Evolutionary conservation across 2,888 invertebrate species (phyloP), one percentile per base, ranked within the genome.

Genomic region (Rotaria magnacalcarata): DNA sequence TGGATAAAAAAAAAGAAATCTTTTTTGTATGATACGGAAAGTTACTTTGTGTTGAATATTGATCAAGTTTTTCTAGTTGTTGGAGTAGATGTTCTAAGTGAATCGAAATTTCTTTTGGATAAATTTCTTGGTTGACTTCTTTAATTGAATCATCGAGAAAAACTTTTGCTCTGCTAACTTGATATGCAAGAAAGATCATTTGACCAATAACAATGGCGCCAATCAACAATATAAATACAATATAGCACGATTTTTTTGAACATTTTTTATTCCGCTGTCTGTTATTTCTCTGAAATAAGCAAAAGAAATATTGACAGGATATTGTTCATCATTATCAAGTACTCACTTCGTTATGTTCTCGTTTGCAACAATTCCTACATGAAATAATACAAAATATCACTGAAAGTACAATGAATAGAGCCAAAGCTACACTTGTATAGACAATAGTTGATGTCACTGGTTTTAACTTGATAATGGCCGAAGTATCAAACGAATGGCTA

Each of bases 101-200:
- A 6, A 80, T 24, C 5, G 47, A 21, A 47, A 80, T n/a, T 43
- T 80, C 80, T 47, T 80, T 80, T 47, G 80, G 80, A 80, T 80
- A 80, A 24, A 80, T 80, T 47, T 80, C 80, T 80, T 80, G 80
- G 47, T 80, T 80, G 10, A 47, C 0, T n/a, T 47, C 47, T 80
- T 80, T 24, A n/a, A 80, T 80, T 47, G 80, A 80, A 43, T 80
- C 24, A 47, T 80, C 80, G 1, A 80, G 21, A 80, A 6, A 80
- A 2, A 3, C 11, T 24, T 41, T 80, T 24, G 80, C n/a, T 80
- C 8, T 80, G 24, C 47, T 80, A 6, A 80, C 24, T 24, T 80
- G 80, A 80, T 80, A 80, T 0, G n/a, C 19, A 47, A 47, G 10
- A 47, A 47, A 80, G n/a, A 80, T 43, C 47, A 47, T 80, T 80